These are phyloP conservation scores for Athene cunicularia DNA, from an alignment of 2,113 vertebrate species.

Conservation along the genomic window DNA sequence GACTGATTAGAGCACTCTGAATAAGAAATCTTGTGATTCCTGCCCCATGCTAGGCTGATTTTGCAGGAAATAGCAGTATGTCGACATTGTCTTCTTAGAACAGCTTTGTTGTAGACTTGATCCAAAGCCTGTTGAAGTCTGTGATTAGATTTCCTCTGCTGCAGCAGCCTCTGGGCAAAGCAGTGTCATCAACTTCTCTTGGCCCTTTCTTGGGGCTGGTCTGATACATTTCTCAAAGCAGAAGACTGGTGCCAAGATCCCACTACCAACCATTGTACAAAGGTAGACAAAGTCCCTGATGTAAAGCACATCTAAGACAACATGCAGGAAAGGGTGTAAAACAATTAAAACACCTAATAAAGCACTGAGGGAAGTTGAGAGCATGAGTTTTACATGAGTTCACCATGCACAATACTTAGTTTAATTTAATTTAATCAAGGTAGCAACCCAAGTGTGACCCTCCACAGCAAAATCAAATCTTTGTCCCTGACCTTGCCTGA, in stretches of 20 bases:
- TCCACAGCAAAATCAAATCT: background rate
- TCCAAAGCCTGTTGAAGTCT: background rate
- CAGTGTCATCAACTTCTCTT: background rate
- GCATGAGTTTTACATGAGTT: background rate
- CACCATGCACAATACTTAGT: background rate
- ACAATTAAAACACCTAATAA: background rate
- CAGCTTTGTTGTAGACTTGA: background rate
- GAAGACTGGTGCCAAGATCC: background rate
- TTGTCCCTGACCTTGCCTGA: background rate
- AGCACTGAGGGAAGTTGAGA: background rate
- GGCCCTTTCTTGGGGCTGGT: background rate
- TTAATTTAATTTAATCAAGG: background rate
- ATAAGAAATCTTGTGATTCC: background rate
- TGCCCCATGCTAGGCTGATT: background rate
- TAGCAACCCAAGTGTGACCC: background rate
- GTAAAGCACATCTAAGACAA: background rate
- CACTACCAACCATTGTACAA: rapidly evolving
- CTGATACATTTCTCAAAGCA: background rate
- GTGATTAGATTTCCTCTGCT: background rate
- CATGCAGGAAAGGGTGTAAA: background rate
- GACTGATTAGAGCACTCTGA: background rate
- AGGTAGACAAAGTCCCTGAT: background rate
- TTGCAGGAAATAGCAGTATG: background rate
- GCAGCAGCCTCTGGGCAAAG: background rate
- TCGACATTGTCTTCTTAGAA: background rate